Conservation (phyloP, 1,140 invertebrate genomes). For the Diabrotica undecimpunctata region DNA sequence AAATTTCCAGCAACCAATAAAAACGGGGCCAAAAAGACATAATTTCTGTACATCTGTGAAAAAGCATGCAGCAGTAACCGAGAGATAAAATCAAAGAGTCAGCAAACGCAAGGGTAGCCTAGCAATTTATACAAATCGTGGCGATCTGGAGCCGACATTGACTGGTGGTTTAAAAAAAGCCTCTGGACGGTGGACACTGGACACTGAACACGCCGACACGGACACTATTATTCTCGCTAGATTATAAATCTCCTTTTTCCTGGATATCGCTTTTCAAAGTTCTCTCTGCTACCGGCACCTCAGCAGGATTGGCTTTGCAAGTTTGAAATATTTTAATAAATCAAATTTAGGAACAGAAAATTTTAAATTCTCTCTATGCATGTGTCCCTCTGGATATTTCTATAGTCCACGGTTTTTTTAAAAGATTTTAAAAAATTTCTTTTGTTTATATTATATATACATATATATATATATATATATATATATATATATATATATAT, state of each 20-base stretch:
- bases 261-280: conserved; percentile 33
- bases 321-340: no score
- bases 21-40: no score
- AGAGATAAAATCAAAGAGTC: conserved; percentile 12
- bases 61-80: background rate
- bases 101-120: conserved; percentile 33
- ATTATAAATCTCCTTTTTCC: conserved; percentile 31
- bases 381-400: no score
- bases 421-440: no score
- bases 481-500: no score
- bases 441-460: no score
- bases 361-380: no score
- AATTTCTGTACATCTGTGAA: no score
- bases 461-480: no score
- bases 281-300: conserved; percentile 34
- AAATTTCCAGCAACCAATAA: no score
- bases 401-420: no score
- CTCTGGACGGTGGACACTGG: conserved; percentile 16
- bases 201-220: conserved; percentile 16
- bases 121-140: conserved; percentile 29
- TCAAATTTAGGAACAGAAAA: no score
- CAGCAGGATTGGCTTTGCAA: background rate
- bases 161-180: conserved; percentile 31
- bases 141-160: conserved; percentile 31
- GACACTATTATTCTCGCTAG: conserved; percentile 32